Conservation (phyloP, 2,113 vertebrate genomes). For the Eira barbara region DNA sequence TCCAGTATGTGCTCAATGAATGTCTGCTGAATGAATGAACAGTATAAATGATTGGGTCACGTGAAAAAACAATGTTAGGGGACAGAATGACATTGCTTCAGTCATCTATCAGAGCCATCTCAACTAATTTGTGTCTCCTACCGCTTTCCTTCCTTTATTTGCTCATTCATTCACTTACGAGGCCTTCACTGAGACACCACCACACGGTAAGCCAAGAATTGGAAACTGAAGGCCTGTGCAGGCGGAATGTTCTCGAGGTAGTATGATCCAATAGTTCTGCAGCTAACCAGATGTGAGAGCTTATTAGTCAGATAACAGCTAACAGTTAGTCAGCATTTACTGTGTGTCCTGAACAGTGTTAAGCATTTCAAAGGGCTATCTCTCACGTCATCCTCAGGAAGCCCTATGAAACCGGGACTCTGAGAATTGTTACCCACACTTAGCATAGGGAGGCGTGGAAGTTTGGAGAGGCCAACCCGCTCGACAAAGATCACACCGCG, state of each 20-base stretch:
- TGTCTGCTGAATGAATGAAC: neutral
- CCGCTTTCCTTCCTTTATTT: neutral
- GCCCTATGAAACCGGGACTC: neutral
- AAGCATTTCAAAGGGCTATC: neutral
- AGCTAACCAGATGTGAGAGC: neutral
- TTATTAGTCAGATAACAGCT: neutral
- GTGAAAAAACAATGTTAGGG: neutral
- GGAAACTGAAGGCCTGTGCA: neutral
- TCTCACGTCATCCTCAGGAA: slow-evolving; percentile 29
- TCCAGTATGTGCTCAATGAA: neutral
- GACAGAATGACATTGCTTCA: neutral
- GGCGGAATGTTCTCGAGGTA: neutral
- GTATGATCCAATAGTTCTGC: neutral
- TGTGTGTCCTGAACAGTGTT: neutral
- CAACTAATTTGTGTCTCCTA: neutral
- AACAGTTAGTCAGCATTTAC: neutral
- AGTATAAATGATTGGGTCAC: neutral
- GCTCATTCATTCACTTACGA: neutral
- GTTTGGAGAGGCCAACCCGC: neutral
- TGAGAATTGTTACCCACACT: neutral
- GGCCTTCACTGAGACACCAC: neutral
- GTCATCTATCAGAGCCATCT: neutral
- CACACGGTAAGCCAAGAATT: neutral
- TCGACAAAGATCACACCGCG: neutral
- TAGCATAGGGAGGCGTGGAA: neutral